Conservation (phyloP, 2,888 invertebrate species). For the Clusia tigrina region DNA sequence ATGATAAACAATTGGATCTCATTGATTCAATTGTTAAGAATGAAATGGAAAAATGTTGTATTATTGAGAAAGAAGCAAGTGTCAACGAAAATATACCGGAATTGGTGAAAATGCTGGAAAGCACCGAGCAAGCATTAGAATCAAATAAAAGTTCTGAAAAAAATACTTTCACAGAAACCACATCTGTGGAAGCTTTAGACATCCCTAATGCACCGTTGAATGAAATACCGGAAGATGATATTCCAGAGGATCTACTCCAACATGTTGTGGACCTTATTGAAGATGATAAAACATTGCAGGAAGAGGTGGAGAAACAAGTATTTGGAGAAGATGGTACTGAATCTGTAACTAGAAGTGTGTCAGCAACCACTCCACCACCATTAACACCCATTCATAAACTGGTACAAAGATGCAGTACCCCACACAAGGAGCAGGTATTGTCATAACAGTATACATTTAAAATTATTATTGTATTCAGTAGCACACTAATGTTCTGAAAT, state of each 20-base stretch:
- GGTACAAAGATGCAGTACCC: conserved; percentile 11
- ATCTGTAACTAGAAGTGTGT: conserved; percentile 13
- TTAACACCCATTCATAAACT: conserved; percentile 23
- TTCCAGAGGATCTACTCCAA: conserved; percentile 76
- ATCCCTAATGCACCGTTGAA: conserved; percentile 52
- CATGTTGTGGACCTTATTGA: conserved; percentile 76
- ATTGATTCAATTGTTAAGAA: conserved; percentile 63
- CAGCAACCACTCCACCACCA: conserved; percentile 33
- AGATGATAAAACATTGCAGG: conserved; percentile 75
- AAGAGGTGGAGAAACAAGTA: conserved; percentile 75
- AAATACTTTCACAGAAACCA: conserved; percentile 9
- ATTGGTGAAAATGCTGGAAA: conserved; percentile 67
- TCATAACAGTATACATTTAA: not conserved
- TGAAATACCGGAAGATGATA: conserved; percentile 71
- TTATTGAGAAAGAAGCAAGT: conserved; percentile 44
- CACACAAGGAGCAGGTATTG: conserved; percentile 10
- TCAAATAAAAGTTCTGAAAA: conserved; percentile 23
- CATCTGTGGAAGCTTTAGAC: conserved; percentile 51
- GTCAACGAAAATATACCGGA: conserved; percentile 64
- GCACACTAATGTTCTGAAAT: not conserved
- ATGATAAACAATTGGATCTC: conserved; percentile 63
- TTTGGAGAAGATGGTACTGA: conserved; percentile 60
- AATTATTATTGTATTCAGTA: not conserved
- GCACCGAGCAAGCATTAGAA: conserved; percentile 52
- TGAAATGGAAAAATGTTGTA: conserved; percentile 50